Conservation (phyloP, 2,888 invertebrate genomes). For the Onthophagus sagittarius region DNA sequence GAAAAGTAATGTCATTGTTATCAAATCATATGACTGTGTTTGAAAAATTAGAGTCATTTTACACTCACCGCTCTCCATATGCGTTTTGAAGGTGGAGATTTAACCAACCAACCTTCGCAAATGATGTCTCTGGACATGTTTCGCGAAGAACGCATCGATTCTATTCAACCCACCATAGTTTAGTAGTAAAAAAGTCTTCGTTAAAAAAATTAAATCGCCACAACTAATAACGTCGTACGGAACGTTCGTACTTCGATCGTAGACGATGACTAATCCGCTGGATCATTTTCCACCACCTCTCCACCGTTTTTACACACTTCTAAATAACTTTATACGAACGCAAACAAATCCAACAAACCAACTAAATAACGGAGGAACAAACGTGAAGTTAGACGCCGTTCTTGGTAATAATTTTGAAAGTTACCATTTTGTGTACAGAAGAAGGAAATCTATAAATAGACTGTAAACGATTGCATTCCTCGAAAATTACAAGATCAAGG, state of each 20-base stretch:
- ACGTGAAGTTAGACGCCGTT: no score
- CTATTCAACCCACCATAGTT: no score
- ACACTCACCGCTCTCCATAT: slow-evolving; percentile 89
- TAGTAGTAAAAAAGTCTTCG: no score
- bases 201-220: no score
- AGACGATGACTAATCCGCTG: background rate
- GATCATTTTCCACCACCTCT: background rate
- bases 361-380: no score
- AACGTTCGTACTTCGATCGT: background rate
- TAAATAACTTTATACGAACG: background rate
- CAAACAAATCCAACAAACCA: no score
- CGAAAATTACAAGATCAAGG: no score
- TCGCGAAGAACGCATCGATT: background rate
- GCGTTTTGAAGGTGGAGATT: slow-evolving; percentile 90
- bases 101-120: slow-evolving; percentile 91
- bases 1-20: slow-evolving; percentile 21
- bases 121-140: slow-evolving; percentile 61
- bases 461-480: no score
- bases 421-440: no score
- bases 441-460: no score
- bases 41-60: slow-evolving; percentile 17
- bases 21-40: background rate
- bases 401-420: no score
- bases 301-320: background rate
- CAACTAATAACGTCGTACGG: no score